These are phyloP conservation scores for Cassiopea andromeda DNA, from an alignment of 30 jellyfish, hydroid and myxozoan species.

Conservation along the genomic window DNA sequence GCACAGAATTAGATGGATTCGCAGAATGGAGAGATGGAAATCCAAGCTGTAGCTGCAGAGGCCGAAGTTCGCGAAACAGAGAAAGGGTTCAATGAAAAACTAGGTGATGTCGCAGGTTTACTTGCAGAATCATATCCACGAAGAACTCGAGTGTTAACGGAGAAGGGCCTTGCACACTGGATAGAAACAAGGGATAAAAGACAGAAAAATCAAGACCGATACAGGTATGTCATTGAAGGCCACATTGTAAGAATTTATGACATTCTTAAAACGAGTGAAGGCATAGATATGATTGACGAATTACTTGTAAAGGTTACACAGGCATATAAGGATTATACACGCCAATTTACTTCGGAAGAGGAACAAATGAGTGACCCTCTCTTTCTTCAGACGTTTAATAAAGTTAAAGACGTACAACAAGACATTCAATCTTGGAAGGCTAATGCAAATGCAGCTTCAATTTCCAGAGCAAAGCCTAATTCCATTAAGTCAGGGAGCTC, in stretches of 20 bases:
- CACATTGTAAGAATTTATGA: slow-evolving; percentile 17
- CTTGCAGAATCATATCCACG: slow-evolving; percentile 37
- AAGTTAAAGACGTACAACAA: slow-evolving; percentile 36
- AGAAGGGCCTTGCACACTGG: slow-evolving; percentile 40
- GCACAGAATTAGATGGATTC: neutral
- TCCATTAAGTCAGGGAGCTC: slow-evolving; percentile 34
- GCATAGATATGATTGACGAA: neutral
- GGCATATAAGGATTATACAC: neutral
- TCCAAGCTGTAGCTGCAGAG: neutral
- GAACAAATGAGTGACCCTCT: slow-evolving; percentile 49
- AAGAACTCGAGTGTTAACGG: slow-evolving; percentile 41
- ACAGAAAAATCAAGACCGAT: slow-evolving; percentile 34
- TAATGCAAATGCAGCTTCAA: slow-evolving; percentile 21
- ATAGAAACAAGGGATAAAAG: slow-evolving; percentile 37
- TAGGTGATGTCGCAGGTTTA: slow-evolving; percentile 30
- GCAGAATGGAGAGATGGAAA: neutral
- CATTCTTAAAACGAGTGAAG: neutral
- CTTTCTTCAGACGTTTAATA: slow-evolving; percentile 56
- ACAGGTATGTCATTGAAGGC: slow-evolving; percentile 37
- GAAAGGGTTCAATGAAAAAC: neutral
- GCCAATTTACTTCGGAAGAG: slow-evolving; percentile 35
- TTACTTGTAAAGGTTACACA: slow-evolving; percentile 22
- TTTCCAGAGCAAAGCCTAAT: slow-evolving; percentile 38
- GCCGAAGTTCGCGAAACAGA: slow-evolving; percentile 21
- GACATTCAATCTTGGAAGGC: slow-evolving; percentile 44